These are phyloP conservation scores for Xiphorhynchus erythropygius DNA, from an alignment of 2,797 vertebrate species.

Conservation along the genomic window DNA sequence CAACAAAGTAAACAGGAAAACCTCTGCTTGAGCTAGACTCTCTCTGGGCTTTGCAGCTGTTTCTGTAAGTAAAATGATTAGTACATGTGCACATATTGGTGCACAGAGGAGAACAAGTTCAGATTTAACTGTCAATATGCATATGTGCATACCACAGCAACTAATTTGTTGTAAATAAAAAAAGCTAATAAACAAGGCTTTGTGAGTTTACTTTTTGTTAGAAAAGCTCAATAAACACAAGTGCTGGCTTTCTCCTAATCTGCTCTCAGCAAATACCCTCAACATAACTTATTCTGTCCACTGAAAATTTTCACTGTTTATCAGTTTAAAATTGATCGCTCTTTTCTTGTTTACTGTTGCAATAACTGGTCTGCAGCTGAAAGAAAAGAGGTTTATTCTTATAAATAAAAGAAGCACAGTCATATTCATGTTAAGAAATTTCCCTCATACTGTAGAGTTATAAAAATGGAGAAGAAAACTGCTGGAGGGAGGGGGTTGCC, in stretches of 20 bases:
- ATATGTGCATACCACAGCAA: neutral
- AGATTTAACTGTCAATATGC: neutral
- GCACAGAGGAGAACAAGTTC: neutral
- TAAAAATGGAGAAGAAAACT: neutral
- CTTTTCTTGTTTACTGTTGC: constrained; percentile 20
- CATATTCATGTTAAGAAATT: neutral
- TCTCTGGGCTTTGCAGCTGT: neutral
- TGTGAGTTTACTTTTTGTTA: constrained; percentile 16
- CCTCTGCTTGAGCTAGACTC: neutral
- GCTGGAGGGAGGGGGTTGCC: neutral
- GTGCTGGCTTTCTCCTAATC: neutral
- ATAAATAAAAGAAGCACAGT: neutral
- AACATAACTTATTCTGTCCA: constrained; percentile 2
- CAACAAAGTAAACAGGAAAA: constrained; percentile 5
- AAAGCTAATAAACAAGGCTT: neutral
- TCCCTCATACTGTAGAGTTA: neutral
- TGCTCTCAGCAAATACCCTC: constrained; percentile 6
- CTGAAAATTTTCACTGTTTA: neutral
- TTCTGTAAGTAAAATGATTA: neutral
- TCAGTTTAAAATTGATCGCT: constrained; percentile 44
- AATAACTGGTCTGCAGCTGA: neutral
- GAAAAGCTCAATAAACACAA: constrained; percentile 26
- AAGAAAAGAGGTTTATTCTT: neutral
- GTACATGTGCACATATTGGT: neutral
- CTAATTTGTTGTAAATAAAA: neutral